A percentile compares a stretch with the other conserved stretches of the same genome.
phyloP scores from a whole-genome alignment of 2,797 vertebrate genomes.

The Okamejei kenojei region DNA sequence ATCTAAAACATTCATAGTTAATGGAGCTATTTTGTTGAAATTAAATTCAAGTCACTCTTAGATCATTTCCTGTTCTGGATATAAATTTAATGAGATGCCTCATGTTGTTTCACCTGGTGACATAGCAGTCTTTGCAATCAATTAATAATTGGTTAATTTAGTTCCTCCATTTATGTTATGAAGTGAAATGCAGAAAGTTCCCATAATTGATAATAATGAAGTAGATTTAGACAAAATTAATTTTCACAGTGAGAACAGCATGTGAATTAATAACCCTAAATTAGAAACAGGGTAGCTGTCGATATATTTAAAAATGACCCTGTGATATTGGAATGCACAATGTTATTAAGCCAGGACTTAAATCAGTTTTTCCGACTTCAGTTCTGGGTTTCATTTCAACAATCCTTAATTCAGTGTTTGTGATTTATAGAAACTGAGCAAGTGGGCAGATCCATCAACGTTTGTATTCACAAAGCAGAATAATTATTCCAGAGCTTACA shows the following conservation, averaged over 20 bases:
- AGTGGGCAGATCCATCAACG: not conserved
- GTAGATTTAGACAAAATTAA: not conserved
- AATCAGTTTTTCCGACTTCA: not conserved
- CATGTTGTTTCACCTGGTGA: no score
- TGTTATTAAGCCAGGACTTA: not conserved
- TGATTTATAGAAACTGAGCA: not conserved
- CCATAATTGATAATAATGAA: not conserved
- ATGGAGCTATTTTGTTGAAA: not conserved
- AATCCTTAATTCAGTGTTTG: not conserved
- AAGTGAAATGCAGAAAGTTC: not conserved
- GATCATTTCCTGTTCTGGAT: not conserved
- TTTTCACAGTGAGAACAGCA: not conserved
- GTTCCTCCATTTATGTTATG: not conserved
- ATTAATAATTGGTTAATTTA: not conserved
- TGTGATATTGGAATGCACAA: not conserved
- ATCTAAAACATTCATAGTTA: not conserved
- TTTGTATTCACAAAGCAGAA: not conserved
- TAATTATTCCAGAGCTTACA: not conserved
- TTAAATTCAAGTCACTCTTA: not conserved
- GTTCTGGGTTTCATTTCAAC: not conserved
- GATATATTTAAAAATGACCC: not conserved
- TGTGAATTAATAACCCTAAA: not conserved
- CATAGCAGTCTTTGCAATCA: not conserved
- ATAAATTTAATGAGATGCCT: not conserved
- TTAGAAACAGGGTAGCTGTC: not conserved